Percentiles rank a stretch among this genome's conserved stretches.
phyloP scores from a whole-genome alignment of 2,888 invertebrate genomes.

The Eilema depressum region DNA sequence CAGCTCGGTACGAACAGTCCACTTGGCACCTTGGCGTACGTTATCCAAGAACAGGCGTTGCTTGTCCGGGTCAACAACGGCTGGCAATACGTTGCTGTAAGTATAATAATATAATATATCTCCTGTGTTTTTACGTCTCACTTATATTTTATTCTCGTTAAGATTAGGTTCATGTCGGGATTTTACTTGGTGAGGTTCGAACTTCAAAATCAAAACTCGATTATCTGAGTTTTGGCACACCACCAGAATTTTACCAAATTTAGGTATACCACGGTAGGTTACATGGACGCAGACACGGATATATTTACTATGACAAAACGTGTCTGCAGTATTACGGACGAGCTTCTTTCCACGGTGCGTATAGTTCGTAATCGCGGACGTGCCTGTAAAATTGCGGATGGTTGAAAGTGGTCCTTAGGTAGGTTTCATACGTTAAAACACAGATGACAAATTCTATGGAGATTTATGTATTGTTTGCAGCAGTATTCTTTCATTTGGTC shows the following conservation, averaged over 20 bases:
- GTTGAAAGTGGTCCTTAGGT: too few species aligned
- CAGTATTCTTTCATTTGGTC: too few species aligned
- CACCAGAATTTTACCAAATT: background rate
- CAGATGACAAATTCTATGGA: background rate
- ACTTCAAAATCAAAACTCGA: background rate
- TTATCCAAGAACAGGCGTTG: conserved; percentile 96
- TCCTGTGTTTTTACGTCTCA: background rate
- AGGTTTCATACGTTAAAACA: background rate
- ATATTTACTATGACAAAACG: too few species aligned
- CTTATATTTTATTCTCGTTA: background rate
- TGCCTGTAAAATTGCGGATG: too few species aligned
- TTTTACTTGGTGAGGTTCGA: background rate
- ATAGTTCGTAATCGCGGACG: too few species aligned
- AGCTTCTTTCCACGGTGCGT: too few species aligned
- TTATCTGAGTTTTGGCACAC: background rate
- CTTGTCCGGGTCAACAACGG: conserved; percentile 96
- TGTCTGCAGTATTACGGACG: too few species aligned
- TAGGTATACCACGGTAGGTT: background rate
- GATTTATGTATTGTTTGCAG: too few species aligned
- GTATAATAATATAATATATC: conserved; percentile 66
- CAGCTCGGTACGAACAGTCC: conserved; percentile 81
- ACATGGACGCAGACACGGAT: too few species aligned
- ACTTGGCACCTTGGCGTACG: conserved; percentile 96
- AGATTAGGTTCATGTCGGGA: background rate
- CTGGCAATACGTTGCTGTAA: conserved; percentile 97